A percentile compares a stretch with the other conserved stretches of the same genome.
These are phyloP conservation scores for Mystacides longicornis DNA, from an alignment of 2,888 invertebrate species.

Conservation along the genomic window DNA sequence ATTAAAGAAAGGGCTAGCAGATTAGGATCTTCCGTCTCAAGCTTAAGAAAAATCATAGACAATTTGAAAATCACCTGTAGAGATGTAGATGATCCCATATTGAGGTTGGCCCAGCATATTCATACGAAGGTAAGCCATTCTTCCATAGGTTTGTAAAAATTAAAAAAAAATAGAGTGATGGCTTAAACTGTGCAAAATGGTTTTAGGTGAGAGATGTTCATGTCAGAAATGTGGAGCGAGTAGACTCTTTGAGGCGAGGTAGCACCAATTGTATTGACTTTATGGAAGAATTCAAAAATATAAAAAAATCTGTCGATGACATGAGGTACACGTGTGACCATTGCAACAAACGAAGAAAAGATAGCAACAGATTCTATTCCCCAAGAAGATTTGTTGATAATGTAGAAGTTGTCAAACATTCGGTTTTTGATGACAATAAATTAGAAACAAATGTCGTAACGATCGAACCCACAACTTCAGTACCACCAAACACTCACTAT, in stretches of 20 bases:
- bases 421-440: not conserved
- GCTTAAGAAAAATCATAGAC: constrained; percentile 12
- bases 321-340: constrained; percentile 18
- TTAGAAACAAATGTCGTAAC: not conserved
- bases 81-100: constrained; percentile 9
- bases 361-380: constrained; percentile 21
- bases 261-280: constrained; percentile 16
- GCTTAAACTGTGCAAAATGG: not conserved
- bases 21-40: constrained; percentile 13
- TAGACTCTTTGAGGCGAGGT: constrained; percentile 22
- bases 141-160: too few relatives aligned
- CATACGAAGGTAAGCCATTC: constrained; percentile 19
- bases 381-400: constrained; percentile 9
- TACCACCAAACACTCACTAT: not conserved
- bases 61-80: constrained; percentile 11
- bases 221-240: constrained; percentile 5
- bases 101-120: constrained; percentile 3
- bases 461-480: not conserved
- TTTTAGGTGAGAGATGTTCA: constrained; percentile 19
- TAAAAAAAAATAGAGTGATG: too few relatives aligned
- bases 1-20: constrained; percentile 15
- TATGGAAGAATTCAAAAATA: constrained; percentile 22
- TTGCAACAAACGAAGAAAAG: constrained; percentile 17
- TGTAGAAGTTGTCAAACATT: not conserved
- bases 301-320: constrained; percentile 25